These are phyloP conservation scores for Caenorhabditis imperialis DNA, from an alignment of 2,888 invertebrate genomes.

Conservation along the genomic window DNA sequence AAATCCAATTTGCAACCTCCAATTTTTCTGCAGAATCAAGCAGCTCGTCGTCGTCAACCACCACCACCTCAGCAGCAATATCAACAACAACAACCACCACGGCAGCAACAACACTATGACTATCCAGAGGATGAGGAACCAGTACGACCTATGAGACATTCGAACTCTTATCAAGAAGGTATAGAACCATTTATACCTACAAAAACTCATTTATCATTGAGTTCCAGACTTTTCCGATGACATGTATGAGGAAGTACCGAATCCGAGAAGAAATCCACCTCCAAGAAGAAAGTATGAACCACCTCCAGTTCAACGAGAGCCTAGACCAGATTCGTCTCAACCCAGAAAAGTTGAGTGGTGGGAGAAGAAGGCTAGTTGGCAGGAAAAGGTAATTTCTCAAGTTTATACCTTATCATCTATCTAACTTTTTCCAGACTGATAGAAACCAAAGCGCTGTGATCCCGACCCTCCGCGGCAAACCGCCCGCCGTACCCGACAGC, in stretches of 20 bases:
- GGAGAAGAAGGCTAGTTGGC: conserved; percentile 67
- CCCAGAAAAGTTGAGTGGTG: conserved; percentile 66
- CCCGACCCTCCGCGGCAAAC: conserved; percentile 61
- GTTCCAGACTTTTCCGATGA: no score
- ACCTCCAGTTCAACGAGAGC: no score
- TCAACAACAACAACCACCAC: neutral
- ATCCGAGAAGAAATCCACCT: no score
- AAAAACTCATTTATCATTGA: no score
- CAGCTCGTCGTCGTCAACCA: neutral
- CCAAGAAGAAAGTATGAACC: no score
- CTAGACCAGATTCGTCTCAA: conserved; percentile 48
- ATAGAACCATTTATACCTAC: no score
- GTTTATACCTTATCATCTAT: neutral
- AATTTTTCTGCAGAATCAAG: neutral
- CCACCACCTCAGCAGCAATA: neutral
- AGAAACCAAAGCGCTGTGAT: conserved; percentile 63
- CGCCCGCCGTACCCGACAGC: conserved; percentile 53
- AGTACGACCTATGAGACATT: no score
- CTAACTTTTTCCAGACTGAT: conserved; percentile 2
- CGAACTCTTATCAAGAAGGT: no score
- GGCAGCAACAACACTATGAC: conserved; percentile 3
- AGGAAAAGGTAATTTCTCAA: conserved; percentile 44
- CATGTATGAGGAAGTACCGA: no score
- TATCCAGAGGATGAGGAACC: conserved; percentile 28
- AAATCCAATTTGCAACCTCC: no score